A percentile compares a stretch with the other conserved stretches of the same genome.
phyloP scores from a whole-genome alignment of 2,797 vertebrate species.

The Melanotaenia parkinsoni region DNA sequence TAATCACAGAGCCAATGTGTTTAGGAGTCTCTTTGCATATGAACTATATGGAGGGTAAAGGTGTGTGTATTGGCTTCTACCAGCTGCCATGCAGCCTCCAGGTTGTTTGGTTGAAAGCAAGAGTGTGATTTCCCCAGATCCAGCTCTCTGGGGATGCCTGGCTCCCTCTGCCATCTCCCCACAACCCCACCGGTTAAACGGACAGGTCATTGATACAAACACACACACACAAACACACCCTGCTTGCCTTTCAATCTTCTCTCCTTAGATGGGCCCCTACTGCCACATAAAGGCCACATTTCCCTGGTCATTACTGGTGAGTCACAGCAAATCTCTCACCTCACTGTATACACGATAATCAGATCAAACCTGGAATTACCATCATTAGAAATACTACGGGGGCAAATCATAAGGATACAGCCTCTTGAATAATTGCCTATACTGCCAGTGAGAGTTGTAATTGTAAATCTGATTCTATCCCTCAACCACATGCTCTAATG shows the following conservation, averaged over 20 bases:
- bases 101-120: conserved; percentile 78
- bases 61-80: conserved; percentile 67
- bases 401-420: conserved; percentile 69
- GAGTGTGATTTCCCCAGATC: conserved; percentile 83
- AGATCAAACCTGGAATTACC: conserved; percentile 74
- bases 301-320: conserved; percentile 77
- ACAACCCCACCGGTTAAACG: conserved; percentile 77
- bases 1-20: conserved; percentile 52
- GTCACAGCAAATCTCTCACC: conserved; percentile 74
- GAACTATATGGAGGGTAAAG: conserved; percentile 70
- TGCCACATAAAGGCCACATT: conserved; percentile 76
- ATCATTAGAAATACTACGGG: conserved; percentile 65
- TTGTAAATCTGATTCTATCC: conserved; percentile 77
- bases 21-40: conserved; percentile 74
- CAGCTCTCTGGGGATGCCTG: conserved; percentile 70
- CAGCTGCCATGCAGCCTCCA: conserved; percentile 73
- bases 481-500: conserved; percentile 72
- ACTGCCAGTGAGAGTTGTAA: conserved; percentile 70
- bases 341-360: conserved; percentile 69
- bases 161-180: conserved; percentile 73
- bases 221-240: conserved; percentile 20
- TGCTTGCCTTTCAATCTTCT: conserved; percentile 70
- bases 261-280: conserved; percentile 58
- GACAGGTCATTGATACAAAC: conserved; percentile 76
- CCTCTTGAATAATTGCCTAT: conserved; percentile 68